Base-by-base conservation (phyloP, 2,113 vertebrate species). In the Carassius gibelio region DNA sequence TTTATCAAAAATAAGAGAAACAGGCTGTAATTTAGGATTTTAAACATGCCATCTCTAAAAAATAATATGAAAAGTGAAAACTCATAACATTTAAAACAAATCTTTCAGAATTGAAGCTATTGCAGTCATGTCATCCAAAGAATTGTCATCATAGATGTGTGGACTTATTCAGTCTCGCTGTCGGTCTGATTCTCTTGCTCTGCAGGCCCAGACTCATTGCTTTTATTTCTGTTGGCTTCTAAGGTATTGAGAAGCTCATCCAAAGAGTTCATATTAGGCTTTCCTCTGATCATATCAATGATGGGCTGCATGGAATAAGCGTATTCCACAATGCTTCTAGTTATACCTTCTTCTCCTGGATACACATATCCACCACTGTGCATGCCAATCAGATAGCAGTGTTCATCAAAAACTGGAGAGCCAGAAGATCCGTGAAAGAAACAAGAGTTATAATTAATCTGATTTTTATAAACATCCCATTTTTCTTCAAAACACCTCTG, bases 401-500 rank as follows among this genome's bases (percentile, higher is more conserved):
- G 0, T 0, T 50, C 85, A 19, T 82, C 74, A 87, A 91, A 89
- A 42, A 89, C 72, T 30, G 62, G 26, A 66, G 62, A 66, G 62
- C 62, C 62, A 66, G 62, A 66, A 3, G 90, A 84, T 52, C 85
- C 85, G 8, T 90, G 15, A 17, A 82, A 86, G 36, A 90, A 91
- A 57, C 86, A 89, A 62, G 85, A 71, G 45, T 88, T 0, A 5
- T 88, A 88, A 6, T 1, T 19, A 0, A 88, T 66, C 21, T 66
- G 3, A 5, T 42, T 74, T 1, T 48, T 0, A n/a, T 59, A n/a
- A 61, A 61, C n/a, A 21, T n/a, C 21, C 5, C 15, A 34, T 0
- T 75, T 75, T 4, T 84, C 48, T 14, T 1, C 1, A 0, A 5
- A 3, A 34, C 9, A 38, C 11, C 0, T 8, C 80, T 2, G 30